phyloP scores from a whole-genome alignment of 1,140 invertebrate genomes.

The Whitmania pigra region DNA sequence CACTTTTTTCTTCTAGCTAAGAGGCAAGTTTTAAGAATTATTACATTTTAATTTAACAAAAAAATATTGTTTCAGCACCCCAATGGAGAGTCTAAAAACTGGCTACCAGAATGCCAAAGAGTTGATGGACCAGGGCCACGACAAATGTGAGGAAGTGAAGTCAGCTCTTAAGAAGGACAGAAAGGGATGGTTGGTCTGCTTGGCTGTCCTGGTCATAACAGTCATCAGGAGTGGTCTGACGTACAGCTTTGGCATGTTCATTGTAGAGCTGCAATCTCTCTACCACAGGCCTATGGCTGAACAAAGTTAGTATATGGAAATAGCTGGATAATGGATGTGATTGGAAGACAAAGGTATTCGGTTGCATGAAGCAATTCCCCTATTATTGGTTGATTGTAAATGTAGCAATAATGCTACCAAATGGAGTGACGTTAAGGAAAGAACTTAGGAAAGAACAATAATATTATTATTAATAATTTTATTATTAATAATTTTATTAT shows the following conservation, averaged over 20 bases:
- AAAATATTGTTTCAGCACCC: too few relatives aligned
- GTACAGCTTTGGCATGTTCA: conserved; percentile 28
- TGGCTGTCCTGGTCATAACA: conserved; percentile 25
- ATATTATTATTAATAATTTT: too few relatives aligned
- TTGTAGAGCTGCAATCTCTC: conserved; percentile 23
- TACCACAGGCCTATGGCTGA: conserved; percentile 25
- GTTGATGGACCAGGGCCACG: background rate
- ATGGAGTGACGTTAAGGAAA: too few relatives aligned
- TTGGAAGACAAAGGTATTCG: conserved; percentile 27
- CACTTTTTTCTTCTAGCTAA: too few relatives aligned
- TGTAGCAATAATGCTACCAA: too few relatives aligned
- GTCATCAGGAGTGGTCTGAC: conserved; percentile 26
- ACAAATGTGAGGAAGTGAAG: conserved; percentile 10
- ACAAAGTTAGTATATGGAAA: conserved; percentile 25
- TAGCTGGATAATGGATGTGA: conserved; percentile 16
- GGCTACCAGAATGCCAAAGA: conserved; percentile 4
- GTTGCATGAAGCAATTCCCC: background rate
- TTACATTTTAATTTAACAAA: too few relatives aligned
- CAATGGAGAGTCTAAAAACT: conserved; percentile 1
- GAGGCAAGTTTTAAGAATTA: too few relatives aligned
- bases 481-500: too few relatives aligned
- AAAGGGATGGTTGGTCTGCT: conserved; percentile 26
- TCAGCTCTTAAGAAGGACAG: conserved; percentile 13
- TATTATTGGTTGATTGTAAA: too few relatives aligned
- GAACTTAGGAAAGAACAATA: too few relatives aligned